Evolutionary conservation across 1,140 invertebrate genomes (phyloP), one percentile per base, ranked within the genome.

Genomic region (Formica selysi): DNA sequence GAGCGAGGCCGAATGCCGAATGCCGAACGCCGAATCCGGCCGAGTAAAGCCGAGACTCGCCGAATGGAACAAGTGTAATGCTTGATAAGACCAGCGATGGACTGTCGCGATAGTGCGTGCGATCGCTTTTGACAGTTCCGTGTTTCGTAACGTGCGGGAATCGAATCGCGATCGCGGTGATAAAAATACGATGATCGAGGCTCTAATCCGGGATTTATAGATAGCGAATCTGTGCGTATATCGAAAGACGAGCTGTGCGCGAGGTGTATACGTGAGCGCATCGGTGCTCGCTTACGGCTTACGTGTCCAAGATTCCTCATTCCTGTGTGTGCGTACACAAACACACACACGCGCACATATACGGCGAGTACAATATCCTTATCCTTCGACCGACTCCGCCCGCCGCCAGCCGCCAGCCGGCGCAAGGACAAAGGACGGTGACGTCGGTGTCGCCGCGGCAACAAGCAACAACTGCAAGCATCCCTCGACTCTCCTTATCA

Each of bases 11-110:
- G 76, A 65, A 13, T 2, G 13, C n/a, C 32, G 73, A 32, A n/a
- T n/a, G 54, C 7, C 73, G 76, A 65, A 13, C 1, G 13, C n/a
- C 32, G 73, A 32, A n/a, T n/a, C n/a, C 26, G 26, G 32, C 32
- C 32, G 32, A 54, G 13, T n/a, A 51, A 44, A 85, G 65, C 76
- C 70, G 80, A 87, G 68, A 3, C 11, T 4, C 3, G 2, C 22
- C 76, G 41, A 48, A 16, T 6, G 64, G 70, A 89, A 71, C 65
- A 81, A 91, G 91, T 89, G 87, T 93, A 91, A 92, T 90, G 92
- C 79, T 90, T 91, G 91, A 93, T 93, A 93, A 93, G 89, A 91
- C 87, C 85, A 90, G 89, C 90, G 91, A 93, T 91, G 91, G 90
- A 90, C 91, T 86, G 76, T 86, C 80, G 88, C 89, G 89, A 85